Conservation (phyloP, 2,113 vertebrate genomes). For the Trematocara unimaculatum region DNA sequence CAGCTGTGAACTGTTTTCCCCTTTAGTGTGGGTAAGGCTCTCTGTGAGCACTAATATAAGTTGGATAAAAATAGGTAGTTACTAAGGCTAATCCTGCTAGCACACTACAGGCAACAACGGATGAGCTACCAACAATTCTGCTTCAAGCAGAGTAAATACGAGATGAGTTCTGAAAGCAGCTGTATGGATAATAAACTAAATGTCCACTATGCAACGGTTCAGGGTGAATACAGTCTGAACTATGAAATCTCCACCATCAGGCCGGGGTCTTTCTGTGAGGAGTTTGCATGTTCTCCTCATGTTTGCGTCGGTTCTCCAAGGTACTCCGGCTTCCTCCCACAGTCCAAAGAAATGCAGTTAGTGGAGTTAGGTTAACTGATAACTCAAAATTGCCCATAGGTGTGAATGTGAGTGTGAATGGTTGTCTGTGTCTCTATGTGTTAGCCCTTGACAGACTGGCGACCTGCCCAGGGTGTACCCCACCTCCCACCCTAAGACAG, state of each 20-base stretch:
- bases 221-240: neutral
- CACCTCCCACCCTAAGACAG: neutral
- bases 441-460: neutral
- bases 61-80: neutral
- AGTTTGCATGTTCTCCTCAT: neutral
- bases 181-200: neutral
- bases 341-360: neutral
- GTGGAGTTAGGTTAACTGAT: neutral
- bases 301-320: accelerated
- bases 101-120: neutral
- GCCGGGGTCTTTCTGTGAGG: neutral
- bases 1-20: neutral
- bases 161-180: neutral
- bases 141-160: neutral
- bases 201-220: neutral
- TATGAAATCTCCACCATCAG: neutral
- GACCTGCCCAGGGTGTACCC: accelerated
- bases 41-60: neutral
- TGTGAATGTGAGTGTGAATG: neutral
- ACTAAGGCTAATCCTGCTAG: neutral
- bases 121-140: neutral
- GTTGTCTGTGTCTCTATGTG: neutral
- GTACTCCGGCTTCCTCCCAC: neutral
- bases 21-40: neutral
- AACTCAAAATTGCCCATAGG: neutral